phyloP scores from a whole-genome alignment of 1,140 invertebrate genomes.

The Oreohelix idahoensis region DNA sequence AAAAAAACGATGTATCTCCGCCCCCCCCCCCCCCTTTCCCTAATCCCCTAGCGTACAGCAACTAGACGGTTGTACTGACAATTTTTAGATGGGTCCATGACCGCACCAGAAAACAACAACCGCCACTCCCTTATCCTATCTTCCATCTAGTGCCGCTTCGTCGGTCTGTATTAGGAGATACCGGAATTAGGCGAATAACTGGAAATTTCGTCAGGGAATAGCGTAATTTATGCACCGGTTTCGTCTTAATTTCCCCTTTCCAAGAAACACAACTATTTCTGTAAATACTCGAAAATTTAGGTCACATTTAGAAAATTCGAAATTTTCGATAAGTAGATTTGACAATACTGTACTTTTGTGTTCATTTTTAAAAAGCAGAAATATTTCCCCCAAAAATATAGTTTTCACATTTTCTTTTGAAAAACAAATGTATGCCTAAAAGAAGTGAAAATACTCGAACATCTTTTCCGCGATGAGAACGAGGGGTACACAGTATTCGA shows the following conservation, averaged over 20 bases:
- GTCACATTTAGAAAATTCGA: no score
- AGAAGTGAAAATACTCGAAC: neutral
- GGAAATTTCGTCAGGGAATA: neutral
- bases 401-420: no score
- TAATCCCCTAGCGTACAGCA: no score
- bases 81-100: no score
- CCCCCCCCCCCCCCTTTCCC: no score
- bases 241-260: neutral
- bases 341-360: no score
- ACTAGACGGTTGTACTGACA: no score
- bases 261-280: neutral
- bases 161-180: constrained; percentile 19
- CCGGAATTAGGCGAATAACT: neutral
- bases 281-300: neutral
- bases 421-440: no score
- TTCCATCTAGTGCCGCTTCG: constrained; percentile 24
- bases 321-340: no score
- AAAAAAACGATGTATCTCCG: no score
- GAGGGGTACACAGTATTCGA: neutral
- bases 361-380: no score
- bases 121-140: neutral
- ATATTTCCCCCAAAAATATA: no score
- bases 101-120: neutral
- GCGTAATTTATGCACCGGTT: neutral
- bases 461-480: neutral